Evolutionary conservation across 2,888 invertebrate genomes (phyloP), one percentile per base, ranked within the genome.

Genomic region (Prenolepis imparis): DNA sequence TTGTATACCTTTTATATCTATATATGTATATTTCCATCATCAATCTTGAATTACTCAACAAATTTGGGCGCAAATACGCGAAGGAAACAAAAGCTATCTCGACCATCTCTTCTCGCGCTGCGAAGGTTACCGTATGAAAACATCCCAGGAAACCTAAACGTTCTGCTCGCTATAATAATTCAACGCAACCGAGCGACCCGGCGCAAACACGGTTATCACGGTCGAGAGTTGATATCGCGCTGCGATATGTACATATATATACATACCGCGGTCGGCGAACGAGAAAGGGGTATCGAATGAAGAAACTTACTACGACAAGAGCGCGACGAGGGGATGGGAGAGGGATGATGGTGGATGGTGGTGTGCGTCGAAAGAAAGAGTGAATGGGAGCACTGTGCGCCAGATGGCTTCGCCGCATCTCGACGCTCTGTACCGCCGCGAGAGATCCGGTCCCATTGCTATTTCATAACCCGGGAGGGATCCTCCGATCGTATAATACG

Each of bases 381-480:
- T 92, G 92, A 92, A 92, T 92, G 91, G 88, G 84, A 87, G 86
- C 91, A 89, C 92, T 92, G 92, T 92, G 78, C 52, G 89, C 90
- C 92, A 92, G 91, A 92, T 92, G 92, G 90, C 32, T 90, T 83
- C 68, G 73, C 82, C 82, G 82, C 82, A 86, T 90, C 86, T 68
- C 80, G 63, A 52, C 15, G 11, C 28, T 5, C 70, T 18, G 57
- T 39, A 48, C 28, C 15, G 24, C 28, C 39, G 21, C 41, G 41
- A n/a, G 66, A 12, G 52, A 64, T 21, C 83, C 66, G 68, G 68
- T 84, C 83, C 68, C 84, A 77, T 88, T 81, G 74, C 88, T 84
- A 83, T 88, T 90, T 86, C 87, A 83, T 87, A 88, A 90, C 67
- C 67, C 84, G 78, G 75, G 83, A 85, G 85, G 81, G 86, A 86